A percentile compares a stretch with the other conserved stretches of the same genome.
These are phyloP conservation scores for Mormyrus iriodes DNA, from an alignment of 2,113 vertebrate species.

Conservation along the genomic window DNA sequence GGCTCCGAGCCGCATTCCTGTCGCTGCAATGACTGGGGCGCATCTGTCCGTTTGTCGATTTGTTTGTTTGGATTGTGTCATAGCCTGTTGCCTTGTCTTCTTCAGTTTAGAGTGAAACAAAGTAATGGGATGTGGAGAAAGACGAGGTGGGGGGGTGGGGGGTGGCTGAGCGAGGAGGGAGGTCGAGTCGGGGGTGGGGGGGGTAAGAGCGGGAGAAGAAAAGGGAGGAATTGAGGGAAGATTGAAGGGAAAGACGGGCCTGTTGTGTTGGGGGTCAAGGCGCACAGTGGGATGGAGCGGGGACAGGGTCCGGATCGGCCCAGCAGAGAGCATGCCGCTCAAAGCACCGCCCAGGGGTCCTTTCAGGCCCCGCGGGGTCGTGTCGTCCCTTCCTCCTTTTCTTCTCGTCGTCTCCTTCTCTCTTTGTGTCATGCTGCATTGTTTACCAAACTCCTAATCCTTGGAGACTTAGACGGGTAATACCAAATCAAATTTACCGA, in stretches of 20 bases:
- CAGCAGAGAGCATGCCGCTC: not conserved
- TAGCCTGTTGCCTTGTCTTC: not conserved
- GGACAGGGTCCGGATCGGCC: not conserved
- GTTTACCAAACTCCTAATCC: conserved; percentile 23
- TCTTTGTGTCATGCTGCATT: conserved; percentile 4
- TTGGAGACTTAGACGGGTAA: not conserved
- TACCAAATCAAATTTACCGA: not conserved
- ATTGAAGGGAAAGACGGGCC: not conserved
- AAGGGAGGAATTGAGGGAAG: not conserved
- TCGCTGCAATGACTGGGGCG: not conserved
- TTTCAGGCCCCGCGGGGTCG: not conserved
- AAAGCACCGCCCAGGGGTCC: not conserved
- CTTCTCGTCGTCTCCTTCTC: not conserved
- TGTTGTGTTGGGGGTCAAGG: not conserved
- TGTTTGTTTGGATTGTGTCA: not conserved
- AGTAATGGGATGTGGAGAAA: not conserved
- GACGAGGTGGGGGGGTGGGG: not conserved
- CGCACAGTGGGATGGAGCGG: not conserved
- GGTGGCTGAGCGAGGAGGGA: not conserved
- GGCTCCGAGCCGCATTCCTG: not conserved
- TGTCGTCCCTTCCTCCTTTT: not conserved
- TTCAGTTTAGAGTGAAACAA: not conserved
- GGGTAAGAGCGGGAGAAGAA: not conserved
- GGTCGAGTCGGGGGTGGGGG: not conserved
- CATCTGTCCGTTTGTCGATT: not conserved